phyloP scores from a whole-genome alignment of 2,113 vertebrate species.

The Neodon shergylaensis region DNA sequence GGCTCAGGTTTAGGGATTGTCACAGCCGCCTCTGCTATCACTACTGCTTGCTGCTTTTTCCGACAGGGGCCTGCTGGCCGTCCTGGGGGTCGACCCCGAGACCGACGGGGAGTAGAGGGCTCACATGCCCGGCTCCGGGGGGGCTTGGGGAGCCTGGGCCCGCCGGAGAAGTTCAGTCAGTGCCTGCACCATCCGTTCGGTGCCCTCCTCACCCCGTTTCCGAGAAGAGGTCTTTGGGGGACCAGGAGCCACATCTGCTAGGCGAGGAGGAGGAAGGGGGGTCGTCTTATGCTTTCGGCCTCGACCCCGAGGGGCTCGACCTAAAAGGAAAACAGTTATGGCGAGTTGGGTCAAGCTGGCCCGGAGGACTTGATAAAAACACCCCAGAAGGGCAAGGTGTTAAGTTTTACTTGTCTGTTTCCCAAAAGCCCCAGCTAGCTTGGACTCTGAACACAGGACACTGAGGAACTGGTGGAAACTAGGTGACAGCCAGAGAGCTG shows the following conservation, averaged over 20 bases:
- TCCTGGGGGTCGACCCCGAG: slow-evolving; percentile 81
- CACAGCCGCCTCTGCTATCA: slow-evolving; percentile 77
- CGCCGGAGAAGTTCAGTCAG: slow-evolving; percentile 83
- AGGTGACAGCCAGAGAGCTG: slow-evolving; percentile 36
- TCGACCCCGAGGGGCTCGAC: slow-evolving; percentile 80
- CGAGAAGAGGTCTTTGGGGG: slow-evolving; percentile 74
- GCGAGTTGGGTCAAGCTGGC: slow-evolving; percentile 69
- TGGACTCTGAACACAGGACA: slow-evolving; percentile 50
- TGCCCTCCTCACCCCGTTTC: slow-evolving; percentile 81
- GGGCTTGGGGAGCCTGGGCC: slow-evolving; percentile 73
- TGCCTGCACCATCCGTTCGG: slow-evolving; percentile 83
- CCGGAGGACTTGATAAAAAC: not conserved
- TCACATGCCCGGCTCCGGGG: slow-evolving; percentile 72
- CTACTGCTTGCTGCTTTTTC: slow-evolving; percentile 74
- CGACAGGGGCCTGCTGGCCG: slow-evolving; percentile 80
- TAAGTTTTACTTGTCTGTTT: slow-evolving; percentile 51
- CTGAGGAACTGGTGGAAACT: slow-evolving; percentile 39
- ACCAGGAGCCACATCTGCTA: slow-evolving; percentile 69
- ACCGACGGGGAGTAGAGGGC: slow-evolving; percentile 69
- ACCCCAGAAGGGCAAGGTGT: slow-evolving; percentile 4
- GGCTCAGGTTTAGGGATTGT: slow-evolving; percentile 80
- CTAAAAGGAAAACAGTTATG: slow-evolving; percentile 80
- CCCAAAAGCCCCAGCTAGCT: slow-evolving; percentile 54
- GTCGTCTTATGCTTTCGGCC: slow-evolving; percentile 78
- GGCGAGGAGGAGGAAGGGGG: slow-evolving; percentile 71